phyloP scores from a whole-genome alignment of 2,888 invertebrate genomes.

The Dromius quadrimaculatus region DNA sequence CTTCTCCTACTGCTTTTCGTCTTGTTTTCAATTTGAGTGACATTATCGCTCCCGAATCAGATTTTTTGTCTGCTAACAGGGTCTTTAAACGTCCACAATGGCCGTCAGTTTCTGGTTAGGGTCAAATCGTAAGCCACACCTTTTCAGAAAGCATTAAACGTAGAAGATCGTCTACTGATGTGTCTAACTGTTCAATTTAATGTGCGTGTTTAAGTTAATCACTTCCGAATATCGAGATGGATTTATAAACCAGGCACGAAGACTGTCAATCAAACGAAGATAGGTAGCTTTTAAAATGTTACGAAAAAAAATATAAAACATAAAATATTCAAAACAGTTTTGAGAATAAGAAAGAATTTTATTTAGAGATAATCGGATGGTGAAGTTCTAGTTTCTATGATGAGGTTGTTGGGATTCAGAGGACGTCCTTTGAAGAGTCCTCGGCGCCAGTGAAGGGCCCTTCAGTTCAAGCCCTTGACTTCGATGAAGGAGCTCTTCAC shows the following conservation, averaged over 20 bases:
- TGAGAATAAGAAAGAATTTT: no score
- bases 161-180: conserved; percentile 57
- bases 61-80: conserved; percentile 55
- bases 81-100: conserved; percentile 59
- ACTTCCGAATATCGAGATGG: conserved; percentile 4
- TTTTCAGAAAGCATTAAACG: conserved; percentile 62
- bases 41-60: conserved; percentile 19
- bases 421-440: neutral
- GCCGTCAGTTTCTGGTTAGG: conserved; percentile 50
- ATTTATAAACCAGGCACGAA: no score
- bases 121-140: conserved; percentile 62
- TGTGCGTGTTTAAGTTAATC: neutral
- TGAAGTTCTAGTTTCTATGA: no score
- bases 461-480: conserved; percentile 12
- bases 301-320: no score
- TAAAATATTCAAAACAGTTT: no score
- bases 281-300: no score
- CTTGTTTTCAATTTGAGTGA: conserved; percentile 33
- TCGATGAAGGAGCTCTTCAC: conserved; percentile 29
- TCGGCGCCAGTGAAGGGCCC: conserved; percentile 20
- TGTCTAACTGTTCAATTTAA: neutral
- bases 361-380: no score
- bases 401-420: neutral
- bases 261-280: conserved; percentile 11
- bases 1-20: no score